Percentiles rank a stretch among this genome's conserved stretches.
Conservation (phyloP, 2,797 vertebrate species). For the Orientallactaga sibirica region DNA sequence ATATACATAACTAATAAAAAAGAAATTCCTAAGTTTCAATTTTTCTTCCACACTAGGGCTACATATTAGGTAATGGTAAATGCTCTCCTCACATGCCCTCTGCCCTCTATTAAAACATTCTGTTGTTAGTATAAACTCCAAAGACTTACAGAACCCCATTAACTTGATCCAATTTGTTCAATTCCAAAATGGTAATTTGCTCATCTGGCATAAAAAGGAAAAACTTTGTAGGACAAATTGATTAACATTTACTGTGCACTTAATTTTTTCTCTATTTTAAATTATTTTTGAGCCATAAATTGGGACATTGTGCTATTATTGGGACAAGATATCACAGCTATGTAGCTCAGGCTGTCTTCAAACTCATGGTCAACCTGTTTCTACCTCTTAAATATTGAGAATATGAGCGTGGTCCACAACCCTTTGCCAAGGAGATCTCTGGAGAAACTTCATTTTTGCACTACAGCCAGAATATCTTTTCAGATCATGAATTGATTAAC, state of each 20-base stretch:
- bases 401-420: neutral
- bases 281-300: neutral
- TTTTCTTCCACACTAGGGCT: no score
- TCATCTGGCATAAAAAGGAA: no score
- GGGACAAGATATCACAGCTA: neutral
- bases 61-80: no score
- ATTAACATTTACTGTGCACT: conserved; percentile 25
- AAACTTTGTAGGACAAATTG: conserved; percentile 56
- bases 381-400: neutral
- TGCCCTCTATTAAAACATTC: neutral
- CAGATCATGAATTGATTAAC: conserved; percentile 39
- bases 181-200: conserved; percentile 24
- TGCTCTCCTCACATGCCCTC: neutral
- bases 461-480: conserved; percentile 27
- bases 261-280: no score
- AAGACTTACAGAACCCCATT: conserved; percentile 3
- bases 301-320: no score
- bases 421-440: conserved; percentile 13
- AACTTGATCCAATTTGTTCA: conserved; percentile 40
- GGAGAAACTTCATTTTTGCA: conserved; percentile 25
- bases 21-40: no score
- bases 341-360: neutral
- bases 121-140: neutral
- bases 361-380: neutral
- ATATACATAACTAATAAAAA: no score